phyloP scores from a whole-genome alignment of 2,797 vertebrate species.

The Lepus townsendii region DNA sequence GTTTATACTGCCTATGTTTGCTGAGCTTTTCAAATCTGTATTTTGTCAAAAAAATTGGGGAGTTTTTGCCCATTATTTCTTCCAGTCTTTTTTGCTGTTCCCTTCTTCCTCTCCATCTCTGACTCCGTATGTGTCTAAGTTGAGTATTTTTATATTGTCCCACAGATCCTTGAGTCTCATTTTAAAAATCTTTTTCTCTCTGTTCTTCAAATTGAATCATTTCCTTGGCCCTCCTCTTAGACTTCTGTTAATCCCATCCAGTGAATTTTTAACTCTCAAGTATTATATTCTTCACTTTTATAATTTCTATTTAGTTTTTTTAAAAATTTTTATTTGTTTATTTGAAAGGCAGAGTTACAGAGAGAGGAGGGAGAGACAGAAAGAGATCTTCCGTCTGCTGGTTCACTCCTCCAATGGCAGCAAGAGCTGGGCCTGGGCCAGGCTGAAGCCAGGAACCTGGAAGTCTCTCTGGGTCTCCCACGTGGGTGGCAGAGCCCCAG shows the following conservation, averaged over 20 bases:
- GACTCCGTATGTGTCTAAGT: background rate
- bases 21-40: background rate
- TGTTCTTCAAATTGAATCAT: background rate
- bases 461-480: no score
- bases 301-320: background rate
- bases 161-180: background rate
- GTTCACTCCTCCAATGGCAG: no score
- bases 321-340: background rate
- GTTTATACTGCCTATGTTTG: background rate
- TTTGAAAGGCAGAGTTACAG: no score
- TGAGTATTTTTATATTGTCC: background rate
- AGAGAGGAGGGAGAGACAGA: no score
- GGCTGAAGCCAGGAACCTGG: no score
- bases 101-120: background rate
- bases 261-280: background rate
- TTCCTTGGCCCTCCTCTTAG: background rate
- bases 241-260: background rate
- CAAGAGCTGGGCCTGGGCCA: no score
- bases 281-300: background rate
- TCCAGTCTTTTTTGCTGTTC: background rate
- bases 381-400: no score
- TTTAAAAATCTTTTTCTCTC: background rate
- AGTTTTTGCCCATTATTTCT: background rate
- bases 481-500: no score
- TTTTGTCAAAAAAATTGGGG: background rate